Conservation (phyloP, 1,140 invertebrate species). For the Trypoxylus dichotomus region DNA sequence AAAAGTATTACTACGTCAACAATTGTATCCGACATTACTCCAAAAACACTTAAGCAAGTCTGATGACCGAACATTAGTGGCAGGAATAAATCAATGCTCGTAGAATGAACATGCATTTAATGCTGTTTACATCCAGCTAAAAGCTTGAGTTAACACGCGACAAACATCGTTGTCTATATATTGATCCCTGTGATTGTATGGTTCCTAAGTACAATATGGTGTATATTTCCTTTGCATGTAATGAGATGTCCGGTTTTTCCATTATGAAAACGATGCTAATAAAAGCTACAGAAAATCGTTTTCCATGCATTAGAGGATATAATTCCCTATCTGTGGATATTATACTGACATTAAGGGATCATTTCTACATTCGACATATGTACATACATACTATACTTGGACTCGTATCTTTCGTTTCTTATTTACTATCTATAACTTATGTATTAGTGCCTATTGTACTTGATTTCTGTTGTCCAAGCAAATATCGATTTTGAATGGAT, state of each 20-base stretch:
- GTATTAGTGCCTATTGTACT: not conserved
- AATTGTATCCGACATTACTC: not conserved
- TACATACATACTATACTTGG: not conserved
- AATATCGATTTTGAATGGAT: too few relatives aligned
- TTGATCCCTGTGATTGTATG: constrained; percentile 33
- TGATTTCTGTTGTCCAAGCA: not conserved
- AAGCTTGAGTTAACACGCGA: constrained; percentile 31
- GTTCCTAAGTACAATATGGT: not conserved
- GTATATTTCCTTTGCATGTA: not conserved
- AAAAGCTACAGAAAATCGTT: not conserved
- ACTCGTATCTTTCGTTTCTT: not conserved
- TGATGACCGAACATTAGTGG: constrained; percentile 27
- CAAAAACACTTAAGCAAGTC: not conserved
- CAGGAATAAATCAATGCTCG: constrained; percentile 31
- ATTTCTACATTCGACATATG: not conserved
- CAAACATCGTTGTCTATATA: constrained; percentile 25
- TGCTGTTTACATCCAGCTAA: constrained; percentile 32
- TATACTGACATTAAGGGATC: not conserved
- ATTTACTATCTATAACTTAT: not conserved
- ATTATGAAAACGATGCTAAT: constrained; percentile 1
- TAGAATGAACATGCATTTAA: constrained; percentile 29
- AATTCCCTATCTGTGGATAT: not conserved
- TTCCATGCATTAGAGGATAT: not conserved
- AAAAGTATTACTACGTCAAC: not conserved
- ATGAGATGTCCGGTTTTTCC: constrained; percentile 18